Evolutionary conservation across 1,140 invertebrate genomes (phyloP).

Genomic region (Lepidurus apus): DNA sequence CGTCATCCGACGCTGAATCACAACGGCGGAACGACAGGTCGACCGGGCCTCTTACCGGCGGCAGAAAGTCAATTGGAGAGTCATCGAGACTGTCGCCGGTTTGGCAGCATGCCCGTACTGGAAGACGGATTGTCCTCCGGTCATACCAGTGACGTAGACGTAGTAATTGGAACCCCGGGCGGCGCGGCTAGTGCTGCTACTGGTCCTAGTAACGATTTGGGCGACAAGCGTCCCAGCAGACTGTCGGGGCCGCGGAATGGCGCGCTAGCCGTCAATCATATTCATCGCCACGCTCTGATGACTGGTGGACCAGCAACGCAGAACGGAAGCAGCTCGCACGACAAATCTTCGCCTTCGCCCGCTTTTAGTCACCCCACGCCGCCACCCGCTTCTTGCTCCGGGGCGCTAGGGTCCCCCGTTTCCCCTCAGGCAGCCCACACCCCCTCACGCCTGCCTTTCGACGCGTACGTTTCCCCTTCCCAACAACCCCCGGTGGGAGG

Average conservation of each 20-base stretch:
- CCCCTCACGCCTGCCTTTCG: background rate
- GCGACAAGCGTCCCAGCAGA: background rate
- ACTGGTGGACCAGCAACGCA: background rate
- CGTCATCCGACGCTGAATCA: background rate
- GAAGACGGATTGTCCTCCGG: conserved; percentile 65
- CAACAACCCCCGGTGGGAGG: background rate
- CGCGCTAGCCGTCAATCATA: background rate
- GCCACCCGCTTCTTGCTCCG: background rate
- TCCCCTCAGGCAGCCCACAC: background rate
- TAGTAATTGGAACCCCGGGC: background rate
- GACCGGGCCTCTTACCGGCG: background rate
- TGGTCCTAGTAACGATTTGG: background rate
- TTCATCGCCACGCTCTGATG: background rate
- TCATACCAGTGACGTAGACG: conserved; percentile 27
- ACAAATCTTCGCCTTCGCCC: background rate
- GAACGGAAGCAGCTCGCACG: background rate
- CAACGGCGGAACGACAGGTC: background rate
- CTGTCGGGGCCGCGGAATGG: background rate
- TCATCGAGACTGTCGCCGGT: conserved; percentile 45
- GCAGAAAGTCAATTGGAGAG: background rate
- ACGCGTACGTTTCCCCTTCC: background rate
- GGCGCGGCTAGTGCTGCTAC: no score
- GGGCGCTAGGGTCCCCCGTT: background rate
- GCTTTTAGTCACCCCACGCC: background rate
- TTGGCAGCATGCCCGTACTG: conserved; percentile 81